Conservation (phyloP, 1,140 invertebrate species). For the Olivierus martensii region DNA sequence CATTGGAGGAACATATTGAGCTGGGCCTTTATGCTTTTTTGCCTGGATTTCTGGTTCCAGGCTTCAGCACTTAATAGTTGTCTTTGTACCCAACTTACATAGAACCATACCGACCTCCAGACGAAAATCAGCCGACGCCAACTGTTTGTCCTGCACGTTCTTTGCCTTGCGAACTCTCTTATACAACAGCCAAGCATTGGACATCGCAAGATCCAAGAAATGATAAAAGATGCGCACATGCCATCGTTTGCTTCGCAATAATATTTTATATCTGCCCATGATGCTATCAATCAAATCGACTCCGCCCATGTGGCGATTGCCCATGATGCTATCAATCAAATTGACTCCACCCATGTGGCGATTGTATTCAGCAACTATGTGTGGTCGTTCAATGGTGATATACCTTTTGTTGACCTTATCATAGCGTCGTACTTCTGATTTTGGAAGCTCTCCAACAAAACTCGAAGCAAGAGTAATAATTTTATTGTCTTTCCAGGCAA, state of each 20-base stretch:
- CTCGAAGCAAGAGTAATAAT: slow-evolving; percentile 29
- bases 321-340: no score
- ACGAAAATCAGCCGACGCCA: not conserved
- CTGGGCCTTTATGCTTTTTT: not conserved
- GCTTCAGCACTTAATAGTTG: not conserved
- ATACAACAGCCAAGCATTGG: slow-evolving; percentile 24
- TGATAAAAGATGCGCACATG: slow-evolving; percentile 33
- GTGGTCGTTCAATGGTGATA: slow-evolving; percentile 29
- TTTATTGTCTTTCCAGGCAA: slow-evolving; percentile 28
- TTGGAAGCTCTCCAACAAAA: slow-evolving; percentile 26
- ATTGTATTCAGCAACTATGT: slow-evolving; percentile 34
- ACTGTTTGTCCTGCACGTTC: no score
- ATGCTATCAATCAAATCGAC: slow-evolving; percentile 33
- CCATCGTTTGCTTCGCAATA: slow-evolving; percentile 32
- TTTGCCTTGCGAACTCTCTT: no score
- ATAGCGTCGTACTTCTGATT: slow-evolving; percentile 23
- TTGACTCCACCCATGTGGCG: slow-evolving; percentile 36
- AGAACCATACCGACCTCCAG: not conserved
- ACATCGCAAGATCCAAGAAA: slow-evolving; percentile 28
- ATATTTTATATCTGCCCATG: slow-evolving; percentile 29
- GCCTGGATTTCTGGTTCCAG: not conserved
- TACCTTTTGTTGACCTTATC: slow-evolving; percentile 22
- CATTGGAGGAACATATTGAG: not conserved
- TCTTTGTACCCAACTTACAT: not conserved
- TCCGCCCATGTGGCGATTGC: no score